These are phyloP conservation scores for Gerris lacustris DNA, from an alignment of 2,888 invertebrate species.

Conservation along the genomic window DNA sequence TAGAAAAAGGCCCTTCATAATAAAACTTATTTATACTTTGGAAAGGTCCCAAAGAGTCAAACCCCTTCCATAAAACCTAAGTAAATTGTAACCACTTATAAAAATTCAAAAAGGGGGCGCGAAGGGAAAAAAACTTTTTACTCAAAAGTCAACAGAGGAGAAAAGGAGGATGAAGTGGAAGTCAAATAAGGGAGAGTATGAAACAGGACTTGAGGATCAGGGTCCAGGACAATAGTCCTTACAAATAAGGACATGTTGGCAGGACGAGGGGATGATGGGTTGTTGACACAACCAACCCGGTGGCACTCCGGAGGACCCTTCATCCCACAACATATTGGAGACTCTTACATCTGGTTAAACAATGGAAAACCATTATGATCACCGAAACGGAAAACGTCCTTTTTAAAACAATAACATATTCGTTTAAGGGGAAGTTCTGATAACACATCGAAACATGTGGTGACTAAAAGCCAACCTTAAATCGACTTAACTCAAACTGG, in stretches of 20 bases:
- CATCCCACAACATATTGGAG: neutral
- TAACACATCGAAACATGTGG: no score
- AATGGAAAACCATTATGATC: neutral
- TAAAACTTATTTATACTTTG: no score
- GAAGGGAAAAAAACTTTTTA: neutral
- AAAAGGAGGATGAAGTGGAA: neutral
- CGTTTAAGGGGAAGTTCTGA: no score
- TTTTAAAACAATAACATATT: no score
- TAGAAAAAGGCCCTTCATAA: no score
- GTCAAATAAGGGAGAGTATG: neutral
- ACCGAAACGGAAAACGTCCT: no score
- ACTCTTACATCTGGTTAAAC: neutral
- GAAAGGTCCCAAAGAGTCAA: no score
- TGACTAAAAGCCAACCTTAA: no score
- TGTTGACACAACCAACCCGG: constrained; percentile 1
- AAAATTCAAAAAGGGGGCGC: neutral
- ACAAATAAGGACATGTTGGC: neutral
- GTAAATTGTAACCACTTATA: constrained; percentile 3
- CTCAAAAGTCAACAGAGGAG: neutral
- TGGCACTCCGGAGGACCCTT: neutral
- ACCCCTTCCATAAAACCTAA: neutral
- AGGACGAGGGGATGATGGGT: neutral
- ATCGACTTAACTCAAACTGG: no score
- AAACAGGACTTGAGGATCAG: neutral
- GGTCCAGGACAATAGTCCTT: neutral